Conservation (phyloP, 2,888 invertebrate species). For the Drosophila neutralis region DNA sequence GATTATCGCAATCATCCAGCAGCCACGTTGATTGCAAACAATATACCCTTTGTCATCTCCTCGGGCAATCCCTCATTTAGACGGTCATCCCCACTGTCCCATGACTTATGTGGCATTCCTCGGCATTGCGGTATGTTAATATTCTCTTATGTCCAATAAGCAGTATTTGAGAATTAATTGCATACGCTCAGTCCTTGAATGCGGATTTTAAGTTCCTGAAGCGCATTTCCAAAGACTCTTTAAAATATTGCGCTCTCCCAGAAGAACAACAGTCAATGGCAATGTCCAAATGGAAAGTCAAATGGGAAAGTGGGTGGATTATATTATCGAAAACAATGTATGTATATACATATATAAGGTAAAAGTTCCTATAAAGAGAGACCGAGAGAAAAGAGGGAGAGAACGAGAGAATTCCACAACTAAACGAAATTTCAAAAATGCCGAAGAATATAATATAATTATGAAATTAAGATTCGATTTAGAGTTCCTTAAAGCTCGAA, state of each 20-base stretch:
- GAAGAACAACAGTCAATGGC: slow-evolving; percentile 85
- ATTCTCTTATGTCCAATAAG: not conserved
- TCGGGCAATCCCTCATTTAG: slow-evolving; percentile 92
- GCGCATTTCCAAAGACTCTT: slow-evolving; percentile 90
- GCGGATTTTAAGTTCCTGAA: slow-evolving; percentile 90
- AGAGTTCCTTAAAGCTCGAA: not conserved
- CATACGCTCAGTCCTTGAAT: slow-evolving; percentile 84
- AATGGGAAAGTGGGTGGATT: slow-evolving; percentile 87
- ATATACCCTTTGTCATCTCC: slow-evolving; percentile 90
- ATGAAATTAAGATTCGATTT: not conserved
- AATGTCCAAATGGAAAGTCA: slow-evolving; percentile 85
- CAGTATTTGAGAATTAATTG: too few relatives aligned
- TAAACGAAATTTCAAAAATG: not conserved
- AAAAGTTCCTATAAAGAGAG: not conserved
- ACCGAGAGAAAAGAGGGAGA: not conserved
- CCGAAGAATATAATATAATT: not conserved
- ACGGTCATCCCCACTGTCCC: slow-evolving; percentile 89
- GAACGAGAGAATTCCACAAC: too few relatives aligned
- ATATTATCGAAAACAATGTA: slow-evolving; percentile 31
- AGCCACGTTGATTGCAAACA: slow-evolving; percentile 87
- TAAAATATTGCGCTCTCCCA: slow-evolving; percentile 88
- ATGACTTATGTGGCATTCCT: slow-evolving; percentile 92
- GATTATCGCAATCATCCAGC: slow-evolving; percentile 92
- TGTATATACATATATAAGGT: too few relatives aligned
- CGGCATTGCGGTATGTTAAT: slow-evolving; percentile 86